Evolutionary conservation across 2,113 vertebrate genomes (phyloP), one percentile per base, ranked within the genome.

Genomic region (Muntiacus muntjak): DNA sequence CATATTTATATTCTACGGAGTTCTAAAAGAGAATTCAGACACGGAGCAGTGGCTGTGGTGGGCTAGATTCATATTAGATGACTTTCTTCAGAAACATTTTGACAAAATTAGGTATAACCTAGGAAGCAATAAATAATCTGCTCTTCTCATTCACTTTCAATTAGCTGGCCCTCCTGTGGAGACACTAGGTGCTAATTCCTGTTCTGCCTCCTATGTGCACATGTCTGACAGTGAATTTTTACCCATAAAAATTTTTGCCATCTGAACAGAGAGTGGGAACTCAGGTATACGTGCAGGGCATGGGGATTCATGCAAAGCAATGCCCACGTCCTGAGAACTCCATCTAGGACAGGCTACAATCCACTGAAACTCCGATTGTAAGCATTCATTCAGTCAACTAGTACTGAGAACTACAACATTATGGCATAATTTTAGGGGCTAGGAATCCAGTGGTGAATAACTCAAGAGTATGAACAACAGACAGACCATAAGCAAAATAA

Each of bases 21-120:
- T 40, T 88, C 52, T 92, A 47, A 71, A 85, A 86, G 33, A 83
- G 79, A 54, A 89, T 87, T 78, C 12, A 60, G 71, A 8, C 76
- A 94, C 82, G 19, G 26, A 82, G 26, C 33, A 45, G 36, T 45
- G 25, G 82, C 6, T 33, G 36, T 45, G 52, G 16, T 54, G 74
- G 54, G 52, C 40, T 58, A 79, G 45, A 5, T 95, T 81, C 47
- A 17, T 78, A 90, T 79, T 91, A 88, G 60, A 88, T 64, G 28
- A 85, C 12, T 86, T 91, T 96, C n/a, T 96, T 97, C 60, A 74
- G n/a, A 96, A 97, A 71, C 21, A 33, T n/a, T 87, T 74, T 76
- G 40, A 96, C 16, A 89, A 81, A 85, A 92, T 54, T 45, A 79
- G 50, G 47, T 57, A 85, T 6, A 71, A 10, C 10, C 28, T 40